A percentile compares a stretch with the other conserved stretches of the same genome.
Evolutionary conservation across 2,888 invertebrate genomes (phyloP).

Genomic region (Spodoptera exigua): DNA sequence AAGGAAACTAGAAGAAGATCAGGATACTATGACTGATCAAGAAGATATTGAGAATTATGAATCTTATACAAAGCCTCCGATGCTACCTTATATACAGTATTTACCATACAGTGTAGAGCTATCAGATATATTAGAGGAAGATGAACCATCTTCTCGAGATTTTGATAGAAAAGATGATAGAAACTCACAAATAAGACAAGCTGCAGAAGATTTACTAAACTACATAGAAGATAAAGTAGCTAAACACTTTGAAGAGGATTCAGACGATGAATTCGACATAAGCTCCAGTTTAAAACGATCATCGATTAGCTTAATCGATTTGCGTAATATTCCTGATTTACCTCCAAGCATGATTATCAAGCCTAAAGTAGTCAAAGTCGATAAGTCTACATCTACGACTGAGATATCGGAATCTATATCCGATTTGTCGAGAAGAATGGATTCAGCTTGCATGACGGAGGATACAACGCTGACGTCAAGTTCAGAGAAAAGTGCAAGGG

Average conservation of each 20-base stretch:
- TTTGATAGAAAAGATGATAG: constrained; percentile 70
- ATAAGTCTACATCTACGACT: constrained; percentile 84
- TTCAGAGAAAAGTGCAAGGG: constrained; percentile 78
- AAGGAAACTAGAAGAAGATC: constrained; percentile 63
- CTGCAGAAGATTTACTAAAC: constrained; percentile 76
- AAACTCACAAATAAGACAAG: constrained; percentile 65
- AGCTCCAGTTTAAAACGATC: constrained; percentile 72
- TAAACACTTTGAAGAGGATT: constrained; percentile 71
- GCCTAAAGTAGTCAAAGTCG: constrained; percentile 78
- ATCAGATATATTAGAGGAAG: constrained; percentile 85
- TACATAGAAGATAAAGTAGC: constrained; percentile 79
- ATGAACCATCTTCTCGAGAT: constrained; percentile 79
- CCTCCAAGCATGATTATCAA: constrained; percentile 83
- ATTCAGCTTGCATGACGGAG: constrained; percentile 82
- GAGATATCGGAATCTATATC: constrained; percentile 81
- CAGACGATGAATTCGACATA: constrained; percentile 80
- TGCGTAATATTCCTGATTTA: constrained; percentile 82
- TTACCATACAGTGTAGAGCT: constrained; percentile 81
- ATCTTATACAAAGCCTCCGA: constrained; percentile 80
- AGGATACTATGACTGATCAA: constrained; percentile 81
- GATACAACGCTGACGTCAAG: constrained; percentile 75
- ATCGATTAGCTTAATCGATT: constrained; percentile 82
- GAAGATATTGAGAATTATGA: constrained; percentile 83
- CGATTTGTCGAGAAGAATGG: constrained; percentile 75
- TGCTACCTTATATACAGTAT: constrained; percentile 70